Evolutionary conservation across 2,797 vertebrate species (phyloP).

Genomic region (Chelon auratus): DNA sequence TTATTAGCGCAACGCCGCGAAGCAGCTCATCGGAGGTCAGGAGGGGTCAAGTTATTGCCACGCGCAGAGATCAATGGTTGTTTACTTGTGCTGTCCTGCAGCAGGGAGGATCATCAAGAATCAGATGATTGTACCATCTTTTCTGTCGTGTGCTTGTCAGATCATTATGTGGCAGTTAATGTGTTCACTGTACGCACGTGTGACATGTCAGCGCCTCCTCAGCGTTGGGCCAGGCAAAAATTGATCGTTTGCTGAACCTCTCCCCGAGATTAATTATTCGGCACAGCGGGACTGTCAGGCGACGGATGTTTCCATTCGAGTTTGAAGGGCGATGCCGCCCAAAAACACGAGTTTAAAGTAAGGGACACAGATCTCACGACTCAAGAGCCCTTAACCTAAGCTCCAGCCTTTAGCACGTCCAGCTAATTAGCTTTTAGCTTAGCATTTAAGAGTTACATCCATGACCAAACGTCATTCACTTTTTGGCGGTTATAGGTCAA

Average conservation of each 20-base stretch:
- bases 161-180: constrained; percentile 14
- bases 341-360: not conserved
- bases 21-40: constrained; percentile 44
- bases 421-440: not conserved
- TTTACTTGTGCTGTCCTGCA: constrained; percentile 14
- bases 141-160: not conserved
- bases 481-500: not conserved
- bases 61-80: constrained; percentile 14
- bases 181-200: not conserved
- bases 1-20: constrained; percentile 32
- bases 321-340: not conserved
- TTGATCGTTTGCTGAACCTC: not conserved
- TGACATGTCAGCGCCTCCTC: constrained; percentile 12
- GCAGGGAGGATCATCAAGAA: not conserved
- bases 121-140: not conserved
- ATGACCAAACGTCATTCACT: not conserved
- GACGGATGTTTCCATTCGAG: not conserved
- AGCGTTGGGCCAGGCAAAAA: constrained; percentile 11
- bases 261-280: not conserved
- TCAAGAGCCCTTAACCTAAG: too few relatives aligned
- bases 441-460: not conserved
- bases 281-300: not conserved
- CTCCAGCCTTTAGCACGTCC: not conserved
- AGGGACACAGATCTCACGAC: not conserved
- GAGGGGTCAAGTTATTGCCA: constrained; percentile 51